Conservation (phyloP, 2,888 invertebrate species). For the Cremastinae sp. region DNA sequence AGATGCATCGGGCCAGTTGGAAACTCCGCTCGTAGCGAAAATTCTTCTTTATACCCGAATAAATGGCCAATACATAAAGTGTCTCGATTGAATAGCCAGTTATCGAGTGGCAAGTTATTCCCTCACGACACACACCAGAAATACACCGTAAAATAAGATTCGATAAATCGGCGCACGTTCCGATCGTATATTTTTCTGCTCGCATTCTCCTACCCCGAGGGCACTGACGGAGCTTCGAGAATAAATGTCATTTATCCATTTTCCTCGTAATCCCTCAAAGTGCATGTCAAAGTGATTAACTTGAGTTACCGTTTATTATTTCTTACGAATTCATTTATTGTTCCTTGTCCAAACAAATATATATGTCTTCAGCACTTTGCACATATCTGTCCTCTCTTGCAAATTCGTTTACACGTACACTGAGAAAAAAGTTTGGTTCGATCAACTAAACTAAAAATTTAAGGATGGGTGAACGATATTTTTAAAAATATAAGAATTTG, state of each 20-base stretch:
- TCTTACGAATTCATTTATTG: not conserved
- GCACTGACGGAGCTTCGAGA: not conserved
- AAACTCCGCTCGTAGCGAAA: conserved; percentile 11
- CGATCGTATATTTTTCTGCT: not conserved
- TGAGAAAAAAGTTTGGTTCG: too few relatives aligned
- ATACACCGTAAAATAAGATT: conserved; percentile 2
- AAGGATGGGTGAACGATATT: too few relatives aligned
- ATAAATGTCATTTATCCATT: conserved; percentile 10
- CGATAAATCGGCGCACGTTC: conserved; percentile 24
- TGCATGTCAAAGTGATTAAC: too few relatives aligned
- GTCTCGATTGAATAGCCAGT: conserved; percentile 54
- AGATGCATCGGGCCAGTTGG: conserved; percentile 32
- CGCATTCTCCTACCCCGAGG: not conserved
- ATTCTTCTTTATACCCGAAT: conserved; percentile 37
- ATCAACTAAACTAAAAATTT: too few relatives aligned
- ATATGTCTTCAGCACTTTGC: too few relatives aligned
- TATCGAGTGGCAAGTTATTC: conserved; percentile 51
- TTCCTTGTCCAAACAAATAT: not conserved
- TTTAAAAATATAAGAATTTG: too few relatives aligned
- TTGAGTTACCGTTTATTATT: too few relatives aligned
- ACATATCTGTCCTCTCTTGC: too few relatives aligned
- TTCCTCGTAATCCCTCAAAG: not conserved
- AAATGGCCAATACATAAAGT: conserved; percentile 13
- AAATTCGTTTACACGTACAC: too few relatives aligned
- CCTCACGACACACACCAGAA: conserved; percentile 1